These are phyloP conservation scores for Ecliptopera silaceata DNA, from an alignment of 2,888 invertebrate genomes.

Conservation along the genomic window DNA sequence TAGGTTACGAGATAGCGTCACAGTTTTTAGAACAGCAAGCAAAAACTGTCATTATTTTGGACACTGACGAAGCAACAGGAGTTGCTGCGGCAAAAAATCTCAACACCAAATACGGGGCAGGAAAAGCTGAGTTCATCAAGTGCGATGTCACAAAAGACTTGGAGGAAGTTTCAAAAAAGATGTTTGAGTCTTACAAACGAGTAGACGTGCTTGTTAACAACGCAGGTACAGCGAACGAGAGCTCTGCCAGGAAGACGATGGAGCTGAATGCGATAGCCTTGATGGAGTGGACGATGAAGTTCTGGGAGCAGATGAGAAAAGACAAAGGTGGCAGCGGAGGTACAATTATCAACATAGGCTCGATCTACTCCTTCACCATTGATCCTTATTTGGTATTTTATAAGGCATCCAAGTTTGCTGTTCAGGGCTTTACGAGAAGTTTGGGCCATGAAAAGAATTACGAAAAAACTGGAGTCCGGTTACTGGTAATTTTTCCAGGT, in stretches of 20 bases:
- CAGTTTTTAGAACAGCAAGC: constrained; percentile 58
- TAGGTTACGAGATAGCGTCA: constrained; percentile 65
- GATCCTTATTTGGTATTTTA: constrained; percentile 77
- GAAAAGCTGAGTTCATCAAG: constrained; percentile 64
- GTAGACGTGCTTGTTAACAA: constrained; percentile 65
- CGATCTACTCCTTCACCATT: constrained; percentile 77
- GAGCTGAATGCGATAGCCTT: constrained; percentile 52
- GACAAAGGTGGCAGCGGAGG: constrained; percentile 81
- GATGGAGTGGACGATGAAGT: constrained; percentile 57
- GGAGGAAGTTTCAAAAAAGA: constrained; percentile 55
- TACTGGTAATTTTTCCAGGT: constrained; percentile 53
- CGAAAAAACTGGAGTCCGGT: constrained; percentile 67
- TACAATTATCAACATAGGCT: constrained; percentile 83
- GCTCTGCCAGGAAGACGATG: constrained; percentile 38
- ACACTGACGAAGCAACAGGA: constrained; percentile 22
- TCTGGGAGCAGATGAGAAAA: constrained; percentile 77
- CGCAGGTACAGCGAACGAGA: constrained; percentile 53
- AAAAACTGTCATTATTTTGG: constrained; percentile 54
- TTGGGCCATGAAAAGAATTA: constrained; percentile 63
- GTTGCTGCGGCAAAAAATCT: constrained; percentile 11
- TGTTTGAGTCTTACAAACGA: constrained; percentile 44
- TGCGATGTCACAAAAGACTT: constrained; percentile 75
- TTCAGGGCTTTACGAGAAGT: constrained; percentile 70
- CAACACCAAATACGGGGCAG: constrained; percentile 61
- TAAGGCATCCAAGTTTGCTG: constrained; percentile 80